These are phyloP conservation scores for Hypena proboscidalis DNA, from an alignment of 2,888 invertebrate species.

Conservation along the genomic window DNA sequence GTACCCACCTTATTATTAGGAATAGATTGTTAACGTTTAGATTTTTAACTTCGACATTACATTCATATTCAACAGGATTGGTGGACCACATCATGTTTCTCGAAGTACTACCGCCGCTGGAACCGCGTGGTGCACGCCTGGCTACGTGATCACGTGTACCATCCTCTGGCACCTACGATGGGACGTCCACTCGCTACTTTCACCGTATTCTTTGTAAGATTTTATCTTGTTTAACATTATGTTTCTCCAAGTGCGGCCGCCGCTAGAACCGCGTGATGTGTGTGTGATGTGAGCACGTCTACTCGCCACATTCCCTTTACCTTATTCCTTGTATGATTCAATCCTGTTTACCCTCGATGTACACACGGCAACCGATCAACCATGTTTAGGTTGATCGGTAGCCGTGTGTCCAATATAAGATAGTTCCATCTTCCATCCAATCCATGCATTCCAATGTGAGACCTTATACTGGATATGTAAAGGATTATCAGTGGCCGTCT, in stretches of 20 bases:
- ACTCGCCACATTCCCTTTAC: slow-evolving; percentile 56
- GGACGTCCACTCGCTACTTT: slow-evolving; percentile 63
- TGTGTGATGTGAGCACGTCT: slow-evolving; percentile 87
- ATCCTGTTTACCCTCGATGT: no score
- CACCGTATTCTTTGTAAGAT: slow-evolving; percentile 72
- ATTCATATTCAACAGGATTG: slow-evolving; percentile 89
- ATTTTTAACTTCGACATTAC: no score
- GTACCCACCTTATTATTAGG: no score
- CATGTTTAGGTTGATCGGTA: no score
- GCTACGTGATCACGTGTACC: slow-evolving; percentile 95
- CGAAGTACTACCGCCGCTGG: slow-evolving; percentile 96
- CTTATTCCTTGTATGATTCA: slow-evolving; percentile 71
- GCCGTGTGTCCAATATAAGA: no score
- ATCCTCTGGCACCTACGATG: slow-evolving; percentile 83
- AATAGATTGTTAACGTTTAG: no score
- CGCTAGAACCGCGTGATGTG: slow-evolving; percentile 98
- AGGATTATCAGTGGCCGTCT: no score
- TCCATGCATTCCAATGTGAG: no score
- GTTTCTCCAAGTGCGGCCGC: slow-evolving; percentile 94
- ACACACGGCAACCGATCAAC: no score
- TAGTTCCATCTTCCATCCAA: no score
- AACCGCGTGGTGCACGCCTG: slow-evolving; percentile 98
- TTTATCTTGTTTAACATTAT: slow-evolving; percentile 87
- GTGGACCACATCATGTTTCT: slow-evolving; percentile 96
- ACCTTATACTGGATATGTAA: no score